Evolutionary conservation across 2,113 vertebrate genomes (phyloP).

Genomic region (Salvelinus fontinalis): DNA sequence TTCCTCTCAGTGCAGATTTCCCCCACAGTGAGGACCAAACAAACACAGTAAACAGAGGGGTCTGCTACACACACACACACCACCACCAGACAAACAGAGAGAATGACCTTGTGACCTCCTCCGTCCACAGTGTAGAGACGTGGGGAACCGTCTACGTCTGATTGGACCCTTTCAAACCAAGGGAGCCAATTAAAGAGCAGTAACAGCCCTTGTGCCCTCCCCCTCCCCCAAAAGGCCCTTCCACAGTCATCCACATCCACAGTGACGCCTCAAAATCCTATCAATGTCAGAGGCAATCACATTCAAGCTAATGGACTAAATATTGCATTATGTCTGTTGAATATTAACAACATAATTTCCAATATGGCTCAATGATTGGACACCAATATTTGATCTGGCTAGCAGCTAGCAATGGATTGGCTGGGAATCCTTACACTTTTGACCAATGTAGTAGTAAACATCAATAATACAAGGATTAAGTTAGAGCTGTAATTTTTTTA

Average conservation of each 20-base stretch:
- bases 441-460: background rate
- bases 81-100: background rate
- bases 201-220: conserved; percentile 16
- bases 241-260: background rate
- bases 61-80: background rate
- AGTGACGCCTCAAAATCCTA: background rate
- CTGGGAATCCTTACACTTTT: background rate
- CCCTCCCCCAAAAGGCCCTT: background rate
- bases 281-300: background rate
- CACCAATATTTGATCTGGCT: background rate
- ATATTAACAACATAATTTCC: background rate
- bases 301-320: conserved; percentile 8
- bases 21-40: background rate
- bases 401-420: background rate
- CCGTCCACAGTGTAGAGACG: conserved; percentile 3
- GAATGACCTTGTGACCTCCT: conserved; percentile 37
- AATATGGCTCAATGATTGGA: background rate
- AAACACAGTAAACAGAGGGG: conserved; percentile 26
- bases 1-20: conserved; percentile 5
- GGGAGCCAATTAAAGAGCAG: conserved; percentile 60
- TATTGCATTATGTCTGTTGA: background rate
- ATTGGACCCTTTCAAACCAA: conserved; percentile 43
- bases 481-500: too few relatives aligned
- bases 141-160: conserved; percentile 10
- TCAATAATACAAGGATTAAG: too few relatives aligned